phyloP scores from a whole-genome alignment of 2,888 invertebrate genomes.

The Acrobasis repandana region DNA sequence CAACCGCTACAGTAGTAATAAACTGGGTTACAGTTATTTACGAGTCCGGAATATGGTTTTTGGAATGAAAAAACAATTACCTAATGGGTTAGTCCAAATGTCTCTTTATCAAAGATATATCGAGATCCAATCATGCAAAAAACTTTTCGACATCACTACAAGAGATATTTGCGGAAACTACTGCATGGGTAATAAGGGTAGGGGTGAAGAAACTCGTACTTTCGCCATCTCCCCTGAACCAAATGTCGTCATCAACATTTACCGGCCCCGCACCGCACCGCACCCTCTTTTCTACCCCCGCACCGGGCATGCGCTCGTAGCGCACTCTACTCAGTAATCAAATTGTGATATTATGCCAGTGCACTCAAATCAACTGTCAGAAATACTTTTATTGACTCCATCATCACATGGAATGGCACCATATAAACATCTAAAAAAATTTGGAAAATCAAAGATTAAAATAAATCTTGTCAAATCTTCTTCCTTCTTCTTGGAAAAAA shows the following conservation, averaged over 20 bases:
- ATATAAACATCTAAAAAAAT: too few relatives aligned
- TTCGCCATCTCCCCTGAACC: constrained; percentile 48
- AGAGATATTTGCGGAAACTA: constrained; percentile 31
- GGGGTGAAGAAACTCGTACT: constrained; percentile 23
- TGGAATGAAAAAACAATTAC: too few relatives aligned
- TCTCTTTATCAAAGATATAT: constrained; percentile 21
- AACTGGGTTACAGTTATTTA: too few relatives aligned
- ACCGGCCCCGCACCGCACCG: constrained; percentile 43
- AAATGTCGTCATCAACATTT: constrained; percentile 73
- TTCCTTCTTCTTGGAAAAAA: too few relatives aligned
- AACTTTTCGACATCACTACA: constrained; percentile 24
- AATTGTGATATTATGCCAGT: constrained; percentile 53
- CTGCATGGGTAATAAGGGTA: constrained; percentile 26
- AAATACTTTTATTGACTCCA: constrained; percentile 22
- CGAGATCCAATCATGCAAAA: constrained; percentile 27
- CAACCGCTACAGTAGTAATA: too few relatives aligned
- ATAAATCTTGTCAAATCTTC: too few relatives aligned
- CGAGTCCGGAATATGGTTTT: too few relatives aligned
- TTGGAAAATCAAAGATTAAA: too few relatives aligned
- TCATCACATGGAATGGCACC: background rate
- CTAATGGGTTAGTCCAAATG: too few relatives aligned
- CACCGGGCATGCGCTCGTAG: constrained; percentile 60
- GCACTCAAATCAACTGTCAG: constrained; percentile 44
- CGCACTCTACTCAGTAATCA: constrained; percentile 61
- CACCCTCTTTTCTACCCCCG: constrained; percentile 39